These are phyloP conservation scores for Temnothorax longispinosus DNA, from an alignment of 1,140 invertebrate species.

Conservation along the genomic window DNA sequence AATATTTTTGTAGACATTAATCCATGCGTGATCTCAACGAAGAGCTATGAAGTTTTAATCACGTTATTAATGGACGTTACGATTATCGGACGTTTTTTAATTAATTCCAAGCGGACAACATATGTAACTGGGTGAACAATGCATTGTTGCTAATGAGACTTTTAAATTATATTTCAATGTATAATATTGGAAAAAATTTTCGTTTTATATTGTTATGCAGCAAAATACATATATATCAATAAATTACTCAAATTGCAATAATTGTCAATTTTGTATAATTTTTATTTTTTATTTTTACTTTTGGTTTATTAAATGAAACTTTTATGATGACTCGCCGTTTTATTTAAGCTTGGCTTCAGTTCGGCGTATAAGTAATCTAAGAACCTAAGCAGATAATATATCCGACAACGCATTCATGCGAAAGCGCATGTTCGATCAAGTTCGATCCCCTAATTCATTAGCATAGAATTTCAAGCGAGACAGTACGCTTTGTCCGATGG, in stretches of 20 bases:
- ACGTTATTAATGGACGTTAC: neutral
- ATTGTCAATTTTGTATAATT: neutral
- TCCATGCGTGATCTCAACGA: conserved; percentile 4
- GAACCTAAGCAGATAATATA: conserved; percentile 41
- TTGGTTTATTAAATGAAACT: neutral
- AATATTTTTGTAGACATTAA: conserved; percentile 52
- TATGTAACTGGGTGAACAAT: neutral
- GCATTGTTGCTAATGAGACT: neutral
- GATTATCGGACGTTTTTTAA: conserved; percentile 23
- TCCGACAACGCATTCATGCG: neutral
- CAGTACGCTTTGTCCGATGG: conserved; percentile 60
- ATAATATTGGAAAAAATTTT: neutral
- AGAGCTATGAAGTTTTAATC: conserved; percentile 32
- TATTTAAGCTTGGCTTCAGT: conserved; percentile 33
- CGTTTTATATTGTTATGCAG: neutral
- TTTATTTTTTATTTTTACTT: neutral
- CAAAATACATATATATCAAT: neutral
- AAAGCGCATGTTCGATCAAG: conserved; percentile 31
- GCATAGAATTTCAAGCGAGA: conserved; percentile 66
- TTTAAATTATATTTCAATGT: neutral
- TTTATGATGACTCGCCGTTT: neutral
- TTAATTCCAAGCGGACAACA: neutral
- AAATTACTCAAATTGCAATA: neutral
- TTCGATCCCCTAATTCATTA: conserved; percentile 71
- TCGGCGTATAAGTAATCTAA: conserved; percentile 22